Percentiles rank a stretch among this genome's conserved stretches.
Conservation (phyloP, 1,140 invertebrate species). For the Musca vetustissima region DNA sequence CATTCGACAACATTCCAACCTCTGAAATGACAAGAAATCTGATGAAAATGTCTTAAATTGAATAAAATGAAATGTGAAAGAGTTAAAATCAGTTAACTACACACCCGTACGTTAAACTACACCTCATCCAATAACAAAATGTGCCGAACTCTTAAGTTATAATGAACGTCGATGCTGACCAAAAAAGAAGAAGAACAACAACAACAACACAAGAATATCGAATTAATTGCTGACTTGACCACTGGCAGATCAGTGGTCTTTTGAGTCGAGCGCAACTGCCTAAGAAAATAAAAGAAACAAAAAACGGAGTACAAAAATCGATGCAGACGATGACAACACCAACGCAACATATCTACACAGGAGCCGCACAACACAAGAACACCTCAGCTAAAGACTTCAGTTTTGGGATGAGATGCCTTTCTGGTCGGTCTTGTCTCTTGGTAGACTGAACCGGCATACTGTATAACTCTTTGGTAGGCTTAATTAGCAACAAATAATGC, state of each 20-base stretch:
- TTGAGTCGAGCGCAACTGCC: background rate
- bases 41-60: constrained; percentile 28
- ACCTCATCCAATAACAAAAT: background rate
- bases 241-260: background rate
- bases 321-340: background rate
- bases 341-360: constrained; percentile 8
- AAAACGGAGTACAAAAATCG: background rate
- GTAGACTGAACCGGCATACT: background rate
- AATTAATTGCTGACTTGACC: constrained; percentile 14
- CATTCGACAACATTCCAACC: background rate
- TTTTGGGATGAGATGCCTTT: background rate
- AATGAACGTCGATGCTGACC: background rate
- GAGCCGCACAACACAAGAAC: background rate
- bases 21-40: constrained; percentile 16
- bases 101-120: background rate
- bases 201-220: background rate
- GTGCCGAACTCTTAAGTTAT: background rate
- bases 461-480: constrained; percentile 14
- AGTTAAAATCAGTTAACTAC: constrained; percentile 28
- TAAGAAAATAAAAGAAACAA: too few species aligned
- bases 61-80: constrained; percentile 28
- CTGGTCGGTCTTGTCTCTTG: background rate
- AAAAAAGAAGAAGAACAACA: background rate
- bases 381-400: background rate
- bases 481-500: constrained; percentile 31